Base-by-base conservation (phyloP, 2,888 invertebrate species). In the Pheosia tremula region DNA sequence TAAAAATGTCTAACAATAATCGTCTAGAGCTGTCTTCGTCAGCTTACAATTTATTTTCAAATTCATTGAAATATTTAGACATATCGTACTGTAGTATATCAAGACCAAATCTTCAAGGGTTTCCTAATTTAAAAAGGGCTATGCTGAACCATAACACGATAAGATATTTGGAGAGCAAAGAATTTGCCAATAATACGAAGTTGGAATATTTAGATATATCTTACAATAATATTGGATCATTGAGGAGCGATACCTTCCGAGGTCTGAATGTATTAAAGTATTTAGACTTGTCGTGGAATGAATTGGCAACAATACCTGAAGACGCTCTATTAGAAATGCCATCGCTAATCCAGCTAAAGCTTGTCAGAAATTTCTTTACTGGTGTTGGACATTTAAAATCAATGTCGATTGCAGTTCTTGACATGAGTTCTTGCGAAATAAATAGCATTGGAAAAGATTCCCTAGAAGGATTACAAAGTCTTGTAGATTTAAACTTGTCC, bases 261-360 rank as follows among this genome's bases (percentile, higher is more conserved):
- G 94, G 94, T 10, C 79, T 97, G 4, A 86, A 85, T 66, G 88
- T 94, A 67, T 81, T 97, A 5, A 94, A 95, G 72, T 84, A 90
- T 65, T 86, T 97, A 58, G 96, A 97, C 84, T 84, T 97, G 67
- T 97, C 97, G 0, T 95, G 94, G 84, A 97, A 97, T 83, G 95
- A 95, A 82, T 94, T 97, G 60, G 94, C 94, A 0, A 79, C 83
- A 6, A 80, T 97, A 68, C 95, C 95, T 61, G 93, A 95, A 67
- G 92, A 95, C 56, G 90, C 95, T 3, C 95, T 97, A 71, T 83
- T 91, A 47, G 92, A 95, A 69, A 96, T 95, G 83, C 93, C 94
- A 13, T 91, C 94, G 1, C 82, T 97, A 41, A 93, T 92, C 5
- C 88, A 93, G 57, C 82, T 97, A 11, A 96, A 95, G 80, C 79